A percentile compares a stretch with the other conserved stretches of the same genome.
Conservation (phyloP, 1,140 invertebrate species). For the Apis florea region DNA sequence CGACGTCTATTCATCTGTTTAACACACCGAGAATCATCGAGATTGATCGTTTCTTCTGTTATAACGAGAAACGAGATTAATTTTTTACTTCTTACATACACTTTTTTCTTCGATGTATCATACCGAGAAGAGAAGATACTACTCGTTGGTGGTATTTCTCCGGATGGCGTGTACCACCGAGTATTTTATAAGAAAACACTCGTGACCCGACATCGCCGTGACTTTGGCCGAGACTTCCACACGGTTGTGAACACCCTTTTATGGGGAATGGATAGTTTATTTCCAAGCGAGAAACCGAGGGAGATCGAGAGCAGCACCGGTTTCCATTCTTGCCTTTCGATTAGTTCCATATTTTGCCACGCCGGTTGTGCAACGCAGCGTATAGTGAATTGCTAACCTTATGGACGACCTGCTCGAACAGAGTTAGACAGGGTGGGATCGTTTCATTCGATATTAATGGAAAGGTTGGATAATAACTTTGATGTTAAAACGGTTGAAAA, state of each 20-base stretch:
- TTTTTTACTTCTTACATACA: no score
- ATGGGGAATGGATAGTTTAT: slow-evolving; percentile 38
- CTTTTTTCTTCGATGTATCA: no score
- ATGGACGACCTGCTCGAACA: no score
- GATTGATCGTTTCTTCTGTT: background rate
- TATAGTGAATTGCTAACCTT: no score
- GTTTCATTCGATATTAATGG: no score
- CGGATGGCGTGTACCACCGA: no score
- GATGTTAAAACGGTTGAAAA: no score
- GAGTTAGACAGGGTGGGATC: no score
- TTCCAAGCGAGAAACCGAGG: background rate
- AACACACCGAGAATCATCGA: no score
- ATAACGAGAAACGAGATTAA: no score
- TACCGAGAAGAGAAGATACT: no score
- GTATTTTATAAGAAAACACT: slow-evolving; percentile 29
- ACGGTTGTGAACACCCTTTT: slow-evolving; percentile 34
- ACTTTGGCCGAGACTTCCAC: slow-evolving; percentile 65
- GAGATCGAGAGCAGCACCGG: slow-evolving; percentile 1
- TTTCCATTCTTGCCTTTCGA: slow-evolving; percentile 9
- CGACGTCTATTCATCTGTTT: background rate
- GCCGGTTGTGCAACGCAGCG: background rate
- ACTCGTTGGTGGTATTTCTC: slow-evolving; percentile 1
- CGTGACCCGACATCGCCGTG: slow-evolving; percentile 42
- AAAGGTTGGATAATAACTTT: no score
- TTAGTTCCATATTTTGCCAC: slow-evolving; percentile 21